Conservation (phyloP, 2,797 vertebrate species). For the Bradypodion pumilum region DNA sequence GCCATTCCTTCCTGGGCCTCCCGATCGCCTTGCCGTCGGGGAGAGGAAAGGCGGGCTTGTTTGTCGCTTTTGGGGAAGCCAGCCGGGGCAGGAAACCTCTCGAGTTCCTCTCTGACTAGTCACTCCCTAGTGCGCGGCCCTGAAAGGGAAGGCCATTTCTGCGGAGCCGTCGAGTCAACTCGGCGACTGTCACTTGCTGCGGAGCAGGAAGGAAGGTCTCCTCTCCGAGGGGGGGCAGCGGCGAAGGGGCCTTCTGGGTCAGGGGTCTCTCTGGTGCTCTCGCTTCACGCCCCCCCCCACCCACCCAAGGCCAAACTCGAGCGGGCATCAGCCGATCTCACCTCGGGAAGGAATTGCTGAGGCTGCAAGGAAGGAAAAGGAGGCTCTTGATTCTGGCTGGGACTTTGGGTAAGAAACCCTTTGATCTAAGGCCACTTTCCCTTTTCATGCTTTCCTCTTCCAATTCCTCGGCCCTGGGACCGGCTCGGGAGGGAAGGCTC, state of each 20-base stretch:
- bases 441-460: not conserved
- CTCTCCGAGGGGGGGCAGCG: too few species aligned
- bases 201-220: not conserved
- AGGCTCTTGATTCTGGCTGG: not conserved
- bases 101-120: constrained; percentile 73
- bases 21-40: not conserved
- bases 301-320: not conserved
- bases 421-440: not conserved
- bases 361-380: accelerated
- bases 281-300: not conserved
- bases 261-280: not conserved
- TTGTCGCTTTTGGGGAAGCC: not conserved
- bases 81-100: constrained; percentile 70
- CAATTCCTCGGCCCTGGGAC: too few species aligned
- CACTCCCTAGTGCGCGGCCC: constrained; percentile 68
- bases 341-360: not conserved
- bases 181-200: not conserved
- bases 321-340: not conserved
- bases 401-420: constrained; percentile 5
- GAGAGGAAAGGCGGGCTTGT: not conserved
- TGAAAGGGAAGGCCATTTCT: constrained; percentile 63
- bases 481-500: not conserved
- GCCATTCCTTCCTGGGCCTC: not conserved
- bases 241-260: not conserved
- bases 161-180: constrained; percentile 36